Base-by-base conservation (phyloP, 2,113 vertebrate species). In the Ammodytes dubius region DNA sequence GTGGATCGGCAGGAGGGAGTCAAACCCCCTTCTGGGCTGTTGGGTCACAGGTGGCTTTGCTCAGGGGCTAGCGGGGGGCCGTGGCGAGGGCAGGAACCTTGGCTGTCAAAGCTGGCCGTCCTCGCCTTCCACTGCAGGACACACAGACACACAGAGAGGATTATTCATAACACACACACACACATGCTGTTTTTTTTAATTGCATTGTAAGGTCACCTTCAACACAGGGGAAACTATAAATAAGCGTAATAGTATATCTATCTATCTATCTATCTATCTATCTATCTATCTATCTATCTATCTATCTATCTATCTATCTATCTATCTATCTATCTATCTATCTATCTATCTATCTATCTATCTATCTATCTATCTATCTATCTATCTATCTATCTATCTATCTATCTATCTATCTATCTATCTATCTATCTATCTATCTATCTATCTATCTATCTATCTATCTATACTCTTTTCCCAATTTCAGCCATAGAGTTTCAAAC, bases 91-190 rank as follows among this genome's bases (percentile, higher is more conserved):
- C 98, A 98, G 46, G 98, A 99, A 40, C 97, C 96, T 91, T 99
- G 97, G 88, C 98, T 99, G 96, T 99, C 98, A 54, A 99, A 97
- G 92, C 98, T 99, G 46, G 98, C 97, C 10, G 97, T 96, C 76
- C 97, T 96, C 74, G 97, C 96, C 79, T 99, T 97, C 98, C 98
- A 99, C 98, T 99, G 96, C 85, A 87, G 88, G 83, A 90, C 53
- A 86, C 68, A 93, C 39, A 90, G 37, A 81, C 72, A 92, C 82
- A 86, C 50, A 67, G 81, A 71, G 43, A 27, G 27, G 27, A 10
- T 47, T 61, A 87, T 85, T 89, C 78, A 87, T 74, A 45, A 19
- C 40, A 15, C 73, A 27, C 27, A 15, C 73, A 27, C 27, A 27
- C 27, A 83, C 8, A 61, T 42, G 71, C 19, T 57, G 56, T 39